Evolutionary conservation across 2,888 invertebrate species (phyloP), one percentile per base, ranked within the genome.

Genomic region (Strigamia crassipes): DNA sequence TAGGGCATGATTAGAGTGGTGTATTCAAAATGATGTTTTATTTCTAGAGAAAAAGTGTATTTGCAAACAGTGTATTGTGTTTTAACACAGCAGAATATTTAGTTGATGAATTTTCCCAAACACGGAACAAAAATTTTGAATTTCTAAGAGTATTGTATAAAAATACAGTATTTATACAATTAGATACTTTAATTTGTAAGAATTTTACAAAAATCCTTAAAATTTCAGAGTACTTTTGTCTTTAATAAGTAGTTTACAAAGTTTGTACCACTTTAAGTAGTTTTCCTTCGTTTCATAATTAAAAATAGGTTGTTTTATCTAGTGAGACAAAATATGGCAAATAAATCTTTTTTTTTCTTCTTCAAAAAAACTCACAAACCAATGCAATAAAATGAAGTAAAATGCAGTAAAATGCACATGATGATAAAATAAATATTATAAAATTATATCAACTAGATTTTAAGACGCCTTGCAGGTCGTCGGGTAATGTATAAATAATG

Each of bases 381-480:
- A 61, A 23, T 0, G 2, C 2, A 21, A 56, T 1, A 61, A 61
- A 61, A 21, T 18, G 5, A 61, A 61, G 18, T 18, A 18, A 61
- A 61, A 61, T 23, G 23, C 21, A 61, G 18, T 18, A 18, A 61
- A 61, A 61, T 23, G 23, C 21, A 23, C 21, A 61, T 18, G n/a
- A 61, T 38, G 38, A 38, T 38, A 18, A 61, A 18, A 61, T 61
- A 61, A 61, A 23, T 9, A 61, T 18, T 23, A 18, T 23, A 23
- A 61, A 61, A 23, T 61, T 18, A 12, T 78, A 78, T 83, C 83
- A 83, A 61, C 81, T 83, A 77, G 85, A 85, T 81, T 86, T 86
- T 84, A 96, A 89, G 86, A 96, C 94, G 84, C 92, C 92, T 89
- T 94, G 94, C 88, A 96, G 91, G 89, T 96, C 96, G 83, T 95